These are phyloP conservation scores for Seriola aureovittata DNA, from an alignment of 2,113 vertebrate genomes.

Conservation along the genomic window DNA sequence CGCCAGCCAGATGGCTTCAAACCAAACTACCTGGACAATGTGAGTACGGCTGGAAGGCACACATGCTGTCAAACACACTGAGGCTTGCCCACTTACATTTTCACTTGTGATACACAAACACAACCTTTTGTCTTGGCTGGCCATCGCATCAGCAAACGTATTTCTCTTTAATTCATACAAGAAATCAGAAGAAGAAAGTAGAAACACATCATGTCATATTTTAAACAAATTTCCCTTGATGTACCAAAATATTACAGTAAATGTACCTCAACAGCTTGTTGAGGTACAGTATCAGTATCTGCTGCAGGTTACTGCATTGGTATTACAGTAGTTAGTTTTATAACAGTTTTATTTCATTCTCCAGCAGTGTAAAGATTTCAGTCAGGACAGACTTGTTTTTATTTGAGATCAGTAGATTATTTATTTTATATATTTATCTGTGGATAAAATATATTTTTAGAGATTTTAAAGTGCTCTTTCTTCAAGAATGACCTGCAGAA, in stretches of 20 bases:
- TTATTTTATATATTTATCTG: too few species aligned
- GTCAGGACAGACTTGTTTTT: not conserved
- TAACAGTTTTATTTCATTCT: not conserved
- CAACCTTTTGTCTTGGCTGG: not conserved
- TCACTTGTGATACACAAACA: not conserved
- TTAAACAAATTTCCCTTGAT: not conserved
- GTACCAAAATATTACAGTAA: not conserved
- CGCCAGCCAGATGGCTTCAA: slow-evolving; percentile 94
- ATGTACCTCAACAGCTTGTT: not conserved
- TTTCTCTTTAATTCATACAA: not conserved
- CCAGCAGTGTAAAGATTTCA: not conserved
- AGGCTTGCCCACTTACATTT: not conserved
- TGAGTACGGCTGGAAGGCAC: slow-evolving; percentile 85
- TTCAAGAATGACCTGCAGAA: not conserved
- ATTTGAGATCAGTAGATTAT: not conserved
- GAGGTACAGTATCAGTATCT: not conserved
- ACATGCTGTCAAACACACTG: not conserved
- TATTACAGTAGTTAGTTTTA: not conserved
- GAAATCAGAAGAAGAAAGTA: not conserved
- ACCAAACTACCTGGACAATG: slow-evolving; percentile 92
- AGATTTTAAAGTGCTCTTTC: too few species aligned
- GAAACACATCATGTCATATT: not conserved
- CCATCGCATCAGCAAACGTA: not conserved
- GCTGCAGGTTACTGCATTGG: not conserved
- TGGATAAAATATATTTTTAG: too few species aligned